Conservation (phyloP, 2,888 invertebrate species). For the Fragum sueziense region DNA sequence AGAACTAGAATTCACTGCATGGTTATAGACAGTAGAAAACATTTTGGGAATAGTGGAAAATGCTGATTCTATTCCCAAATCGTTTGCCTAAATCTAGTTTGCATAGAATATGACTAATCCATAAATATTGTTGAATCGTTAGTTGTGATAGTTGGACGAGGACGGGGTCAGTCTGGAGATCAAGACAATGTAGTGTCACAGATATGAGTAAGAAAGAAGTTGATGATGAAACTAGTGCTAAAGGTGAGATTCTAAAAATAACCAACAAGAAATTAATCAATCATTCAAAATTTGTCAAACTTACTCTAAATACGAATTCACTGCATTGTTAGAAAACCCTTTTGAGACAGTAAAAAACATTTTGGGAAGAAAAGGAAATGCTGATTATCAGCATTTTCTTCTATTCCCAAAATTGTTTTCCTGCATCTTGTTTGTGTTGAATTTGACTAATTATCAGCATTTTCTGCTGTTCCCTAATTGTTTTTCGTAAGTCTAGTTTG, state of each 20-base stretch:
- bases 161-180: slow-evolving; percentile 61
- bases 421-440: no score
- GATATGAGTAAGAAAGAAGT: slow-evolving; percentile 66
- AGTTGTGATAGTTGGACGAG: slow-evolving; percentile 43
- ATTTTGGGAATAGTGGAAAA: background rate
- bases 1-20: no score
- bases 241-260: background rate
- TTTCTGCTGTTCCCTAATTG: no score
- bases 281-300: no score
- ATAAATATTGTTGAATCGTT: slow-evolving; percentile 59
- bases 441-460: no score
- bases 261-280: no score
- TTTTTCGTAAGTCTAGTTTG: no score
- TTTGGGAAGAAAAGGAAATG: no score
- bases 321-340: background rate
- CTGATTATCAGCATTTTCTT: no score
- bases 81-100: no score
- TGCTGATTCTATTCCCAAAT: background rate
- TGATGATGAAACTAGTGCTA: slow-evolving; percentile 27
- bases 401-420: background rate
- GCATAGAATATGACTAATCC: slow-evolving; percentile 42
- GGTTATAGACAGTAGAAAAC: background rate
- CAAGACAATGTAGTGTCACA: slow-evolving; percentile 64
- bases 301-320: no score
- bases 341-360: background rate